Percentiles rank a stretch among this genome's conserved stretches.
phyloP scores from a whole-genome alignment of 2,888 invertebrate species.

The Ophion obscuratus region DNA sequence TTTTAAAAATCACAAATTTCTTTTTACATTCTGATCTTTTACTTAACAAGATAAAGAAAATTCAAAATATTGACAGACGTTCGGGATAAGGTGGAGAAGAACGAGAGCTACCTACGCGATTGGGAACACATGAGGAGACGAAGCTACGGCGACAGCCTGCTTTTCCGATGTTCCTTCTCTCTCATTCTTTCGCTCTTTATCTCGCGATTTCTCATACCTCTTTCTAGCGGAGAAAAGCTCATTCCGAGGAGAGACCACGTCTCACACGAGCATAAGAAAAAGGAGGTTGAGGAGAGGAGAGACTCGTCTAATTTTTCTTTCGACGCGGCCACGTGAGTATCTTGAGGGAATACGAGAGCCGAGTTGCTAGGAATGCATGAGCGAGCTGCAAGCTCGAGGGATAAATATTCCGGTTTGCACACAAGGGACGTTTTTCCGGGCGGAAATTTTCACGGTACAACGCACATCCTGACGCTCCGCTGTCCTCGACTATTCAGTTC shows the following conservation, averaged over 20 bases:
- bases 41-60: too few species aligned
- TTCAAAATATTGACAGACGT: not conserved
- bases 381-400: not conserved
- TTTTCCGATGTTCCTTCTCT: not conserved
- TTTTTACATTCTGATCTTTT: too few species aligned
- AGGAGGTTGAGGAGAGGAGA: slow-evolving; percentile 51
- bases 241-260: not conserved
- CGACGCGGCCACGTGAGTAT: slow-evolving; percentile 50
- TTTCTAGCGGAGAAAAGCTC: not conserved
- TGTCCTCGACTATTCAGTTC: too few species aligned
- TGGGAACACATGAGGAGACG: slow-evolving; percentile 67
- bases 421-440: not conserved
- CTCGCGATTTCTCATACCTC: not conserved
- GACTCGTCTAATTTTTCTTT: slow-evolving; percentile 23
- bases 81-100: slow-evolving; percentile 63
- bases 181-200: not conserved
- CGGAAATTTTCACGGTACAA: not conserved
- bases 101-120: slow-evolving; percentile 71
- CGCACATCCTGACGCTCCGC: too few species aligned
- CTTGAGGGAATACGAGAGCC: slow-evolving; percentile 67
- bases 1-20: too few species aligned
- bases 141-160: slow-evolving; percentile 28
- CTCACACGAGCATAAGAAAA: slow-evolving; percentile 51
- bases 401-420: not conserved
- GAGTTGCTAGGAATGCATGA: slow-evolving; percentile 67